Conservation (phyloP, 1,140 invertebrate genomes). For the Arion vulgaris region DNA sequence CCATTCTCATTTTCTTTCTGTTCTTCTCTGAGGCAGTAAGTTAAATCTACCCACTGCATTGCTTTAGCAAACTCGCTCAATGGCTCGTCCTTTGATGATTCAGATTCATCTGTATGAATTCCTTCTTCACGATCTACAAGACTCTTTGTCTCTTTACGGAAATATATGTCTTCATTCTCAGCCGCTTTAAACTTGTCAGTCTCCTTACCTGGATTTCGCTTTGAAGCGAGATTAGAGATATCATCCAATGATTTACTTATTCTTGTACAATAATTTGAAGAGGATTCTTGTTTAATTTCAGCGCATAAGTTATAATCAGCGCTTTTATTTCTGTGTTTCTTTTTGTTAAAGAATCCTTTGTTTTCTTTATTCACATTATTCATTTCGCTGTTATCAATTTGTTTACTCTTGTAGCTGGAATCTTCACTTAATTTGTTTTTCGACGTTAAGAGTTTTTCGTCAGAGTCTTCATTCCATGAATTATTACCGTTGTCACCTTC, state of each 20-base stretch:
- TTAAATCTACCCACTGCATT: slow-evolving; percentile 37
- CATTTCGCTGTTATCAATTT: not conserved
- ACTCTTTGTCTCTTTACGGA: too few relatives aligned
- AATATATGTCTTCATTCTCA: not conserved
- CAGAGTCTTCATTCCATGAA: not conserved
- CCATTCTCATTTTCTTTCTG: not conserved
- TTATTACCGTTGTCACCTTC: not conserved
- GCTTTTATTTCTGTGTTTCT: not conserved
- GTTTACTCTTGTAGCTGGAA: not conserved
- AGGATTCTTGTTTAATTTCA: not conserved
- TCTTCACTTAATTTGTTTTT: not conserved
- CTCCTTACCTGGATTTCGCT: too few relatives aligned
- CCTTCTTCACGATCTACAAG: not conserved
- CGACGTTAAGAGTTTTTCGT: not conserved
- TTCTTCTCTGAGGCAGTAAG: slow-evolving; percentile 16
- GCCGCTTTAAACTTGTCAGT: not conserved
- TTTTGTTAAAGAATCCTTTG: not conserved
- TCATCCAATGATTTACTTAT: not conserved
- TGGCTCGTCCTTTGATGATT: slow-evolving; percentile 10
- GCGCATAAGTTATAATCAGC: not conserved
- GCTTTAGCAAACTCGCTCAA: slow-evolving; percentile 22
- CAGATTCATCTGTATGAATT: not conserved
- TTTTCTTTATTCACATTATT: not conserved
- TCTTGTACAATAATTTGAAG: not conserved
- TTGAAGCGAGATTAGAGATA: not conserved